Base-by-base conservation (phyloP, 1,140 invertebrate species). In the Rhopalosiphum padi region DNA sequence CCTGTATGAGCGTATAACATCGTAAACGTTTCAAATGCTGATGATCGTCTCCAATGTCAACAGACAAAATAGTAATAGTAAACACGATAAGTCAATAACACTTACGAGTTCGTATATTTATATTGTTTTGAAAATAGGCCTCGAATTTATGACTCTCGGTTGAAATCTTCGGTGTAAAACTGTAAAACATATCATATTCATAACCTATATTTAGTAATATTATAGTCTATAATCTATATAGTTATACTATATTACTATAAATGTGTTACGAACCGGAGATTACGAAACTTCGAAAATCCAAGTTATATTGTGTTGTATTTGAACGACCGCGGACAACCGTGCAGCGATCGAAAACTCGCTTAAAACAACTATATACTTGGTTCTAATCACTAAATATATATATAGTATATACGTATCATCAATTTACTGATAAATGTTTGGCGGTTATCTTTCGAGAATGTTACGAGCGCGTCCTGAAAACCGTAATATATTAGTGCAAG, bases 61-160 rank as follows among this genome's bases (percentile, higher is more conserved):
- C 30, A 68, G 60, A 68, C 60, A n/a, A 68, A 68, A 68, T 68
- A 68, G 60, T 68, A 68, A 68, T 68, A 68, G 60, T 68, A 68
- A 68, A 68, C 18, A 68, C 30, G 30, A 68, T 68, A n/a, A 68
- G 30, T 68, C 30, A n/a, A 68, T 68, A 68, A 18, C 30, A 68
- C 30, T 68, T 4, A 25, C 15, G 30, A n/a, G 60, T 68, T 68
- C 60, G 5, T n/a, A 5, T 68, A n/a, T n/a, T 11, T 60, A 60
- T 60, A 68, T n/a, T 68, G 15, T 18, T 68, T 68, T n/a, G 30
- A 68, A 68, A n/a, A 68, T 68, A 68, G 30, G n/a, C n/a, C 60
- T 68, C 30, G 30, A 68, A 68, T n/a, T n/a, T 68, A 68, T n/a
- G 60, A n/a, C 30, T 68, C 11, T 68, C 15, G 60, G 60, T 68